A percentile compares a stretch with the other conserved stretches of the same genome.
Conservation (phyloP, 2,797 vertebrate genomes). For the Paedocypris micromegethes region DNA sequence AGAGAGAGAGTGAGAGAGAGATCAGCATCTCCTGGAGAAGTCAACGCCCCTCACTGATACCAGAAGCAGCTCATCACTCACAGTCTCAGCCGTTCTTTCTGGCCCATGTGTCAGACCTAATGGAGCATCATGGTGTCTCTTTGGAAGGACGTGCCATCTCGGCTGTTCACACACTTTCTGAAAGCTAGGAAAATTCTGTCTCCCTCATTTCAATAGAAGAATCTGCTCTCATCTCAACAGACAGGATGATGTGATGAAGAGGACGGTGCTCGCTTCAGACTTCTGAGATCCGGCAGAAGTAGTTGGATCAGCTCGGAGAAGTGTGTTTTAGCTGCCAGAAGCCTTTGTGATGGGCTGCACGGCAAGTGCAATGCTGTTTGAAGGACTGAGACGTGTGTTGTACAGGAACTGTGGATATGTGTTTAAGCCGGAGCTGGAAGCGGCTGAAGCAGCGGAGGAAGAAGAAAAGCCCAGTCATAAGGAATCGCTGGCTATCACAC, state of each 20-base stretch:
- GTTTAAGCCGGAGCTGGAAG: constrained; percentile 79
- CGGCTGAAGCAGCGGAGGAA: constrained; percentile 72
- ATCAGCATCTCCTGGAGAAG: constrained; percentile 44
- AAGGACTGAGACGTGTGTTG: constrained; percentile 83
- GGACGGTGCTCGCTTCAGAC: neutral
- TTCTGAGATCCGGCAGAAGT: neutral
- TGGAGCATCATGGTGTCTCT: constrained; percentile 7
- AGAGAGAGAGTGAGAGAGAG: constrained; percentile 47
- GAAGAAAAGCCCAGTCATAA: constrained; percentile 72
- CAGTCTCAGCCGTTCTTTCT: constrained; percentile 40
- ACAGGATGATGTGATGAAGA: constrained; percentile 12
- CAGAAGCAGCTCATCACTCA: constrained; percentile 54
- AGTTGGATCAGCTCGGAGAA: neutral
- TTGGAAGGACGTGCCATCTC: constrained; percentile 11
- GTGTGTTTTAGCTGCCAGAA: constrained; percentile 54
- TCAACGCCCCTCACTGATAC: constrained; percentile 61
- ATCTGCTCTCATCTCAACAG: constrained; percentile 22
- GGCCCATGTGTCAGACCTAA: constrained; percentile 40
- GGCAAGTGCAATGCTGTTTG: constrained; percentile 84
- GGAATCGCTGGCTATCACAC: constrained; percentile 75
- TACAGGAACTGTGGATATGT: constrained; percentile 88
- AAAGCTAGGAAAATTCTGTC: constrained; percentile 1
- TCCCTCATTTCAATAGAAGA: constrained; percentile 16
- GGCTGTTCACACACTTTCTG: constrained; percentile 13
- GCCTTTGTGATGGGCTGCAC: constrained; percentile 85